Base-by-base conservation (phyloP, 2,113 vertebrate species). In the Porphyrio hochstetteri region DNA sequence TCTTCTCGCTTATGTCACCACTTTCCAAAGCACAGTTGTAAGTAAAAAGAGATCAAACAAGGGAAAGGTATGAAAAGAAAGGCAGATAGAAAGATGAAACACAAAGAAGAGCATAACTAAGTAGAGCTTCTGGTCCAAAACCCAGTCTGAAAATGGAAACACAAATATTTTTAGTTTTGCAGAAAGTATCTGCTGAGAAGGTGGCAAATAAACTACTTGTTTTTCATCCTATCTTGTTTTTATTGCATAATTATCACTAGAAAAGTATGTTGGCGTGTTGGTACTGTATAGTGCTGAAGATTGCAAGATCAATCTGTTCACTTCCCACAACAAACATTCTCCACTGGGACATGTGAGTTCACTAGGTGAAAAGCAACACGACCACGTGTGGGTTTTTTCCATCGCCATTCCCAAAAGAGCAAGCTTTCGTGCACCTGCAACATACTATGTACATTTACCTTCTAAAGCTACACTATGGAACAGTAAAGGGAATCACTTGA, bases 361-460 rank as follows among this genome's bases (percentile, higher is more conserved):
- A 68, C 17, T 24, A 61, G 27, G 35, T 86, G 40, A 24, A 52
- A 64, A 35, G 31, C 35, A 56, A 76, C 18, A 12, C 1, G 16
- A 63, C 36, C 27, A 36, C 0, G 0, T 14, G 24, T 50, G 1
- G 5, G 0, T 9, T 28, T 79, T 78, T 48, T 60, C 44, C 1
- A 36, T 48, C 86, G 75, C 46, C 13, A 25, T 44, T 77, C 38
- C 16, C 20, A 55, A 25, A 75, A 50, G 7, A 44, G 17, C 11
- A 72, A 81, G 9, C 7, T 72, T 81, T 44, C 59, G 33, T 21
- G 28, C 13, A 72, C 16, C 48, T 76, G 21, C 3, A 55, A 16
- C 33, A 55, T 5, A 4, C 19, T 64, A 10, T 68, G 28, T n/a
- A n/a, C 10, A n/a, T 64, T 64, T 40, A 81, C 7, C 15, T 84